A percentile compares a stretch with the other conserved stretches of the same genome.
Evolutionary conservation across 2,888 invertebrate species (phyloP).

Genomic region (Herminia tarsipennalis): DNA sequence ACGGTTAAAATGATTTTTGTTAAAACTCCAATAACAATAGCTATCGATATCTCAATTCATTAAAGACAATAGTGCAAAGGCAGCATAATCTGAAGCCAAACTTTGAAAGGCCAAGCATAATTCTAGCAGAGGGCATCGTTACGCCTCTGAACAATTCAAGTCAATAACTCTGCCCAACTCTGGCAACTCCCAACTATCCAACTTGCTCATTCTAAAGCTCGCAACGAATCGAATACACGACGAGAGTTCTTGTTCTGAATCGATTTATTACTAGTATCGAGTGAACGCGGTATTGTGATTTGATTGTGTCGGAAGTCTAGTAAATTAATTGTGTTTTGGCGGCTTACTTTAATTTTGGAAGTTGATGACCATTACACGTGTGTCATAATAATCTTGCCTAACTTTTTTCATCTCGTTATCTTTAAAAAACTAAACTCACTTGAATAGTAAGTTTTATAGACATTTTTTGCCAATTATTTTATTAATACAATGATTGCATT

Average conservation of each 20-base stretch:
- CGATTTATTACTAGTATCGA: constrained; percentile 45
- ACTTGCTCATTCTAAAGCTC: constrained; percentile 33
- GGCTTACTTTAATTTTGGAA: not conserved
- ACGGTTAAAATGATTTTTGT: too few relatives aligned
- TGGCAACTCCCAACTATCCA: constrained; percentile 19
- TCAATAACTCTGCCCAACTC: constrained; percentile 48
- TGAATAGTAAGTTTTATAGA: too few relatives aligned
- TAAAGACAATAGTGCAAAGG: constrained; percentile 3
- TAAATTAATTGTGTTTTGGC: not conserved
- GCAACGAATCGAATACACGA: constrained; percentile 43
- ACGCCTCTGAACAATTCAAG: constrained; percentile 44
- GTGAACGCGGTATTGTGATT: constrained; percentile 15
- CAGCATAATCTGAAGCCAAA: constrained; percentile 8
- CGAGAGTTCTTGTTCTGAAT: constrained; percentile 34
- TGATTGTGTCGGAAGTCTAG: constrained; percentile 6
- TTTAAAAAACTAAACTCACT: too few relatives aligned
- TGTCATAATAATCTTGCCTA: not conserved
- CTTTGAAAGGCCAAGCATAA: constrained; percentile 27
- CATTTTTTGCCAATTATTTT: too few relatives aligned
- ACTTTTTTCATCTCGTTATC: too few relatives aligned
- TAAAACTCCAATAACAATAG: too few relatives aligned
- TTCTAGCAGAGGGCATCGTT: constrained; percentile 34
- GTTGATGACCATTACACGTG: not conserved
- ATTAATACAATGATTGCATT: too few relatives aligned
- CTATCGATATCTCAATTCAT: too few relatives aligned